These are phyloP conservation scores for Takifugu ocellatus DNA, from an alignment of 2,797 vertebrate genomes.

Conservation along the genomic window DNA sequence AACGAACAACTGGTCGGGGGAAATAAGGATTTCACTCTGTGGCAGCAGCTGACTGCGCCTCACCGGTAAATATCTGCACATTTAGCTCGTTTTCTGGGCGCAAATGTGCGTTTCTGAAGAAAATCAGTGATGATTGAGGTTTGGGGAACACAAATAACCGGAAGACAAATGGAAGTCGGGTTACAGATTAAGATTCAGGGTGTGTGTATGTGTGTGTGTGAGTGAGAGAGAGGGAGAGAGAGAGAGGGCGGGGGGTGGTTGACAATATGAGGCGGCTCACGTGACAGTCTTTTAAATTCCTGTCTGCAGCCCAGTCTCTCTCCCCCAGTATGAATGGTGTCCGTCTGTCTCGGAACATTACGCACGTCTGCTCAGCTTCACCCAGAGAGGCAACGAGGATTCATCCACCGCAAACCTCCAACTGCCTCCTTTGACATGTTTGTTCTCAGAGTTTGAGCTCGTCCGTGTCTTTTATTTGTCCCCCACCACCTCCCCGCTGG, in stretches of 20 bases:
- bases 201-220: neutral
- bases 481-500: neutral
- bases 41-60: too few species aligned
- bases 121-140: too few species aligned
- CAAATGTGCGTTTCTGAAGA: too few species aligned
- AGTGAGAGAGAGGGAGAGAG: neutral
- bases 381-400: neutral
- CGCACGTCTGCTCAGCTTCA: constrained; percentile 25
- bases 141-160: too few species aligned
- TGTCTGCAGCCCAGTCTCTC: constrained; percentile 74
- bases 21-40: too few species aligned
- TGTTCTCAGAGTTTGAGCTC: constrained; percentile 46
- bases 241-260: constrained; percentile 16
- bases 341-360: constrained; percentile 8
- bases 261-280: constrained; percentile 67
- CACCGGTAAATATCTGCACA: too few species aligned
- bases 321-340: constrained; percentile 53
- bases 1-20: too few species aligned
- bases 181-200: too few species aligned
- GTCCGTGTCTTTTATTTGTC: constrained; percentile 35
- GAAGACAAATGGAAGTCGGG: too few species aligned
- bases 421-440: neutral
- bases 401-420: neutral
- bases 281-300: constrained; percentile 72
- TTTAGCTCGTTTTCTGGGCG: too few species aligned